Base-by-base conservation (phyloP, 2,888 invertebrate genomes). In the Halictus ligatus region DNA sequence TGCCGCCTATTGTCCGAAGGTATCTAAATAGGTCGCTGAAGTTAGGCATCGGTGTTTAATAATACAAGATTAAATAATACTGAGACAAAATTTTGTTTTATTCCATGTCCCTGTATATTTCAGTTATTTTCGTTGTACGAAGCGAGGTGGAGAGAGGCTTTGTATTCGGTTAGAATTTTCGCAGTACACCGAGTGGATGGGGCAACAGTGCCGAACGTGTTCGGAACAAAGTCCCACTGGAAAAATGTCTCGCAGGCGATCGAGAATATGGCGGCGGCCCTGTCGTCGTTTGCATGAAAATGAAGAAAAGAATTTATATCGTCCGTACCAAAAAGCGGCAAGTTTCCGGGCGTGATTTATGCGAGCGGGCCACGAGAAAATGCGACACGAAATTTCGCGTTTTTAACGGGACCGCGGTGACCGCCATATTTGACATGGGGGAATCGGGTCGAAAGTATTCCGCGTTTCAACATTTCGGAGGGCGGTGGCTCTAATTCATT, bases 201-300 rank as follows among this genome's bases (percentile, higher is more conserved):
- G 54, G 54, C 7, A n/a, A 43, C 40, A 0, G 29, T 71, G 50
- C 76, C 74, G 48, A 67, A 74, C 79, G 79, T 12, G 77, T n/a
- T 72, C 1, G n/a, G 48, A 72, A 58, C 67, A 46, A 40, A 67
- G 50, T 35, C 60, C 40, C 60, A n/a, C 48, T 35, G 82, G 84
- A 67, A 64, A 84, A 84, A 78, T 71, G 50, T 75, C 35, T 48
- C 67, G 67, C 74, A 25, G 21, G 81, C 88, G 91, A 88, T 90
- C 89, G 91, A 89, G 89, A 88, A 89, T 88, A 81, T 80, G 83
- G 75, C 84, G 71, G 25, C 64, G 50, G 43, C 29, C 15, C 50
- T 64, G 35, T 43, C 46, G 69, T 85, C 79, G 82, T 85, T 85
- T 80, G 75, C 83, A 73, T 64, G 83, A 78, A 81, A 84, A 87